These are phyloP conservation scores for Formica exsecta DNA, from an alignment of 1,140 invertebrate genomes.

Conservation along the genomic window DNA sequence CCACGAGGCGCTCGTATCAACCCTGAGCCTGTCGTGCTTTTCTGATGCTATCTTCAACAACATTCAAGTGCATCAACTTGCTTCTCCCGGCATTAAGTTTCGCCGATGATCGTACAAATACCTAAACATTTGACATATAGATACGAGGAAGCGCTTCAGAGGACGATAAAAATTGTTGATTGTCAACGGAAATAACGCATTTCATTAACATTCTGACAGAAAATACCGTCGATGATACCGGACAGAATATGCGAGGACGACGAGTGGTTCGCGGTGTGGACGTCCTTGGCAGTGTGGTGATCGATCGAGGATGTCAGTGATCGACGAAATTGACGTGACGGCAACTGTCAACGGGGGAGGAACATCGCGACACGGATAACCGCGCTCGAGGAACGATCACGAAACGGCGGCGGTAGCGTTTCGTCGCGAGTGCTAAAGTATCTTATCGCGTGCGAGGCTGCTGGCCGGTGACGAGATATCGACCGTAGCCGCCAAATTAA, in stretches of 20 bases:
- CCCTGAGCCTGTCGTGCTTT: slow-evolving; percentile 1
- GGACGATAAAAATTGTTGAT: not conserved
- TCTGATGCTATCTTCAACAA: not conserved
- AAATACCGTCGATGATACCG: not conserved
- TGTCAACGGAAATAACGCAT: not conserved
- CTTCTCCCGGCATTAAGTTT: not conserved
- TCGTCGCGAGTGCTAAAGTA: slow-evolving; percentile 36
- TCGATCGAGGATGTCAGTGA: slow-evolving; percentile 25
- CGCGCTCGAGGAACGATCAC: not conserved
- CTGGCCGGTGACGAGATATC: slow-evolving; percentile 38
- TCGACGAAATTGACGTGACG: slow-evolving; percentile 26
- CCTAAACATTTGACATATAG: not conserved
- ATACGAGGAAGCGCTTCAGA: not conserved
- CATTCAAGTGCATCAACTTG: not conserved
- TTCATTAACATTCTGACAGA: not conserved
- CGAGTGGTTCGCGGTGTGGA: slow-evolving; percentile 39
- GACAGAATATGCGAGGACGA: not conserved
- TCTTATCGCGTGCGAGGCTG: slow-evolving; percentile 48
- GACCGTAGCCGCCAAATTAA: slow-evolving; percentile 56
- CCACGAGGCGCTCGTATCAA: slow-evolving; percentile 17
- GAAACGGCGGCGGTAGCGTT: slow-evolving; percentile 25
- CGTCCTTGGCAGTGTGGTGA: slow-evolving; percentile 18
- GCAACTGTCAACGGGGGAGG: not conserved
- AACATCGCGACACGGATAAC: slow-evolving; percentile 2
- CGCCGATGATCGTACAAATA: not conserved